A percentile compares a stretch with the other conserved stretches of the same genome.
Conservation (phyloP, 2,888 invertebrate genomes). For the Epistrophe grossulariae region DNA sequence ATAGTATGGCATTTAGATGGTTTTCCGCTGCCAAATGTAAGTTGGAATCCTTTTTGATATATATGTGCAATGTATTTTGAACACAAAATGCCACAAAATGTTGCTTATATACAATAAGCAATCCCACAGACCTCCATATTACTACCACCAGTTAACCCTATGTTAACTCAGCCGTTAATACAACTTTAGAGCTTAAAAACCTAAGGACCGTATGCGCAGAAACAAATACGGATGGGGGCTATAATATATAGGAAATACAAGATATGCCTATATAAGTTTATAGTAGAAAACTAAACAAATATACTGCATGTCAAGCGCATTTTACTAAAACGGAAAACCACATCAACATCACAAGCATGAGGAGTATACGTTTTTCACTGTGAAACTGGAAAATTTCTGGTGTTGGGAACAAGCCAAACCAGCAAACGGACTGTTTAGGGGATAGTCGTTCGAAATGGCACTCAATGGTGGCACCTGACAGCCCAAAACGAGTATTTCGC, state of each 20-base stretch:
- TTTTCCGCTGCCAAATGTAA: constrained; percentile 87
- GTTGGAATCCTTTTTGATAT: constrained; percentile 63
- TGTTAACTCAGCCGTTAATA: constrained; percentile 37
- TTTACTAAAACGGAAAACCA: constrained; percentile 24
- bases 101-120: constrained; percentile 11
- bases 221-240: constrained; percentile 1
- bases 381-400: constrained; percentile 12
- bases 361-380: constrained; percentile 5
- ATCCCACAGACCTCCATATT: constrained; percentile 19
- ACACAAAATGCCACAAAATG: constrained; percentile 40
- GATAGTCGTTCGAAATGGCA: not conserved
- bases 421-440: not conserved
- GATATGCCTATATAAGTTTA: not conserved
- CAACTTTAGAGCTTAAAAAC: constrained; percentile 30
- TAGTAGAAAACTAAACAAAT: constrained; percentile 9
- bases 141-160: not conserved
- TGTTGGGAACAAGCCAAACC: constrained; percentile 23
- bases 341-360: constrained; percentile 24
- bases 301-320: constrained; percentile 46
- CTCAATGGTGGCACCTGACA: not conserved
- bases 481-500: not conserved
- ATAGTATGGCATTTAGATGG: constrained; percentile 91
- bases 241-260: not conserved
- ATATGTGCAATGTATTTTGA: constrained; percentile 19
- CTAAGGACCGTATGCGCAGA: constrained; percentile 24